Conservation (phyloP, 2,888 invertebrate species). For the Lycaena phlaeas region DNA sequence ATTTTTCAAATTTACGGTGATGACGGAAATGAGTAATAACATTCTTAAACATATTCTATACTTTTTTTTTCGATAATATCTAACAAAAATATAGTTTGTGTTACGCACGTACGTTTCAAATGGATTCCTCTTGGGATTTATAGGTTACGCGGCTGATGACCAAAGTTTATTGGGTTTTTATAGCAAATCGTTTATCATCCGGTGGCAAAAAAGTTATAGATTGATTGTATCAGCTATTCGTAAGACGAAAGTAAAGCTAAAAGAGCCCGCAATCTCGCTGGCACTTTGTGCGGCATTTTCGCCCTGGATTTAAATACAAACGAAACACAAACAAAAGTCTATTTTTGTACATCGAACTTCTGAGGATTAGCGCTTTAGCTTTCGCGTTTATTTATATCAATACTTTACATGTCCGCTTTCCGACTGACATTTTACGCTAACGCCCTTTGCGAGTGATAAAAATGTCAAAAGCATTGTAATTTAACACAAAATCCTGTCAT, state of each 20-base stretch:
- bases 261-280: not conserved
- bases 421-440: too few relatives aligned
- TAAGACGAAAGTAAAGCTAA: slow-evolving; percentile 1
- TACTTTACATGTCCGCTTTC: too few relatives aligned
- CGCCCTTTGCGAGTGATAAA: too few relatives aligned
- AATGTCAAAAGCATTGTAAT: too few relatives aligned
- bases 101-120: slow-evolving; percentile 54
- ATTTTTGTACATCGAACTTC: not conserved
- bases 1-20: too few relatives aligned
- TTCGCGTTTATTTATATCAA: not conserved
- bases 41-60: too few relatives aligned
- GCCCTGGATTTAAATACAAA: not conserved
- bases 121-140: slow-evolving; percentile 49
- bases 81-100: slow-evolving; percentile 31
- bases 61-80: too few relatives aligned
- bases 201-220: slow-evolving; percentile 18
- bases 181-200: slow-evolving; percentile 38
- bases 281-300: not conserved
- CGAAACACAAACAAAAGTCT: not conserved
- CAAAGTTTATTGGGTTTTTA: slow-evolving; percentile 23
- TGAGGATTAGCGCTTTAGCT: not conserved
- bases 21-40: too few relatives aligned
- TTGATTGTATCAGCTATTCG: slow-evolving; percentile 11
- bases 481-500: too few relatives aligned
- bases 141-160: slow-evolving; percentile 49